phyloP scores from a whole-genome alignment of 2,888 invertebrate genomes.

The Elaeidobius kamerunicus region DNA sequence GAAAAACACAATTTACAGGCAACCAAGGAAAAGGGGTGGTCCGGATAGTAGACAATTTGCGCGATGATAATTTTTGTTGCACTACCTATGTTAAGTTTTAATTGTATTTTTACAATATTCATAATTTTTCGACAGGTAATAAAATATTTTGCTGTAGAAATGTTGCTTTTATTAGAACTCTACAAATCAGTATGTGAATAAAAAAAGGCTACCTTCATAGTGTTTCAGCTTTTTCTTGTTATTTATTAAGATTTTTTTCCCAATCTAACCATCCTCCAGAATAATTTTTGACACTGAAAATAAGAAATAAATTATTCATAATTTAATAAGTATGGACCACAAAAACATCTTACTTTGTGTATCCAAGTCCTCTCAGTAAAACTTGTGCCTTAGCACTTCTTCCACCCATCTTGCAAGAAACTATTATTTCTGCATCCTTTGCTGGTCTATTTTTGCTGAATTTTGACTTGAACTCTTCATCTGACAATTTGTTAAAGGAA shows the following conservation, averaged over 20 bases:
- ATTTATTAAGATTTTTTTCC: conserved; percentile 22
- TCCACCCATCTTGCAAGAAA: conserved; percentile 67
- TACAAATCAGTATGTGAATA: too few relatives aligned
- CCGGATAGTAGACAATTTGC: conserved; percentile 44
- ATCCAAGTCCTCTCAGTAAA: conserved; percentile 57
- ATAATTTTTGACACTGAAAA: conserved; percentile 36
- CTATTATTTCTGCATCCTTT: conserved; percentile 58
- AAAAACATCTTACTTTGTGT: conserved; percentile 53
- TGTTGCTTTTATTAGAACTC: too few relatives aligned
- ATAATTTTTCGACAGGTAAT: too few relatives aligned
- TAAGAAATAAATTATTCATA: conserved; percentile 5
- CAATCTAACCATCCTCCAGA: conserved; percentile 38
- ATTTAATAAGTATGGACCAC: conserved; percentile 1
- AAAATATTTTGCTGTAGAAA: too few relatives aligned
- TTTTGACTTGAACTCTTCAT: conserved; percentile 55
- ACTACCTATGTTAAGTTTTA: neutral
- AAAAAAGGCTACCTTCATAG: neutral
- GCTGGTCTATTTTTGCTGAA: conserved; percentile 60
- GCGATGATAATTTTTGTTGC: conserved; percentile 40
- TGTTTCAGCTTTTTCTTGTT: neutral
- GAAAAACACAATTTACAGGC: conserved; percentile 61
- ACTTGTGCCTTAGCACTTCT: conserved; percentile 62
- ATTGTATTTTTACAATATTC: neutral
- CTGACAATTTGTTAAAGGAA: conserved; percentile 48
- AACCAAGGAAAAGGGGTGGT: conserved; percentile 51